Conservation (phyloP, 2,797 vertebrate genomes). For the Erpetoichthys calabaricus region DNA sequence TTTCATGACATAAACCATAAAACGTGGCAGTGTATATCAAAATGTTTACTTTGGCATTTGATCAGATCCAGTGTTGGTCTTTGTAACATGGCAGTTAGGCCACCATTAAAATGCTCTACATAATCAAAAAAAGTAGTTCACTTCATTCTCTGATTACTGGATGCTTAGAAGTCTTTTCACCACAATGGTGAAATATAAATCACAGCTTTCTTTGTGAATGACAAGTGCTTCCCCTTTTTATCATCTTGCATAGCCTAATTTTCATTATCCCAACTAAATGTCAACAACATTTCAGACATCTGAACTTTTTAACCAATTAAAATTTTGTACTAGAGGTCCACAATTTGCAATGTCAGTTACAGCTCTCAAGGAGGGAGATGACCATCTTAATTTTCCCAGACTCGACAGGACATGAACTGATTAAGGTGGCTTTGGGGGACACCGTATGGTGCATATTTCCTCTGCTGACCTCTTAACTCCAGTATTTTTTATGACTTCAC, state of each 20-base stretch:
- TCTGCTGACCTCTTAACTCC: too few species aligned
- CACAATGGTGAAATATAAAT: not conserved
- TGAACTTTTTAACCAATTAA: conserved; percentile 7
- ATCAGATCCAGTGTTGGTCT: not conserved
- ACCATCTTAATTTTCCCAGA: conserved; percentile 4
- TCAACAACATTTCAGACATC: conserved; percentile 2
- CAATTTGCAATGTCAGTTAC: conserved; percentile 3
- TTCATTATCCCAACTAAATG: not conserved
- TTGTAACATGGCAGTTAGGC: not conserved
- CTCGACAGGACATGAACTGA: not conserved
- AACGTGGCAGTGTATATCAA: not conserved
- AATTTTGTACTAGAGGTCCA: conserved; percentile 3
- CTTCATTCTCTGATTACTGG: too few species aligned
- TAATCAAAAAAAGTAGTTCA: too few species aligned
- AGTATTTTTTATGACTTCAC: too few species aligned
- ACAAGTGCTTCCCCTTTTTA: not conserved
- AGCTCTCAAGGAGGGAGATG: not conserved
- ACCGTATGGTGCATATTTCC: too few species aligned
- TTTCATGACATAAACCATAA: too few species aligned
- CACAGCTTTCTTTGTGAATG: not conserved
- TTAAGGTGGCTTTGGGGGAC: not conserved
- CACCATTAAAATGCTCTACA: not conserved
- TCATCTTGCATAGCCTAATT: not conserved
- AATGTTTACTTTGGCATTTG: not conserved
- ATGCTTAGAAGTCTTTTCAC: not conserved